phyloP scores from a whole-genome alignment of 2,888 invertebrate species.

The Philaethria dido region DNA sequence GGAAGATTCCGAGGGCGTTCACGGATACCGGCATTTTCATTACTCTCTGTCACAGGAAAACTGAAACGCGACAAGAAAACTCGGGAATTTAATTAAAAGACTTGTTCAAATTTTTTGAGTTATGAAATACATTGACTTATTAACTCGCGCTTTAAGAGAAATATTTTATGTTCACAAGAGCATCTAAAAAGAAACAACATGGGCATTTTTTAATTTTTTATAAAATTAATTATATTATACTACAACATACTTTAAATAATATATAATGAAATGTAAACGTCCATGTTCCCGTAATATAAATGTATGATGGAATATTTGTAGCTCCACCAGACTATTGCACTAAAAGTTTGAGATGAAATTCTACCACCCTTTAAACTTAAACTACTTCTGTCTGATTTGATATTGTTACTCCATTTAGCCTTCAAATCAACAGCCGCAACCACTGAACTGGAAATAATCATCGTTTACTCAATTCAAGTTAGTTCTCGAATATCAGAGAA shows the following conservation, averaged over 20 bases:
- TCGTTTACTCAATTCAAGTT: conserved; percentile 17
- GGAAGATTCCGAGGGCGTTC: conserved; percentile 55
- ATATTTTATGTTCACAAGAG: conserved; percentile 7
- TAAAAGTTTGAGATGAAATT: conserved; percentile 17
- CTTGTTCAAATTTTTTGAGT: conserved; percentile 36
- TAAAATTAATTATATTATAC: no score
- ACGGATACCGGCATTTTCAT: conserved; percentile 66
- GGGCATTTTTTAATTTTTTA: no score
- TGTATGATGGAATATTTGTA: neutral
- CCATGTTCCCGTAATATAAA: neutral
- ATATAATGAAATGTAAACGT: no score
- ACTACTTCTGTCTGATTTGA: conserved; percentile 26
- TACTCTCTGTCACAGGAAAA: conserved; percentile 68
- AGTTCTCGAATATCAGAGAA: conserved; percentile 2
- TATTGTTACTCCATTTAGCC: conserved; percentile 26
- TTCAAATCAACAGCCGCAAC: conserved; percentile 25
- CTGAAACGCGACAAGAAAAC: conserved; percentile 62
- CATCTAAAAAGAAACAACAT: neutral
- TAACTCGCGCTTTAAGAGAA: neutral
- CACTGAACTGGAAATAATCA: conserved; percentile 21
- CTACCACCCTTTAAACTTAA: conserved; percentile 4
- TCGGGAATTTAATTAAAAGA: conserved; percentile 71
- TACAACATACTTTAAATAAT: no score
- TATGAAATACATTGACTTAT: conserved; percentile 24
- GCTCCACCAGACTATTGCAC: neutral